Conservation (phyloP, 92 coral and sea anemone genomes). For the Porites lobata region DNA sequence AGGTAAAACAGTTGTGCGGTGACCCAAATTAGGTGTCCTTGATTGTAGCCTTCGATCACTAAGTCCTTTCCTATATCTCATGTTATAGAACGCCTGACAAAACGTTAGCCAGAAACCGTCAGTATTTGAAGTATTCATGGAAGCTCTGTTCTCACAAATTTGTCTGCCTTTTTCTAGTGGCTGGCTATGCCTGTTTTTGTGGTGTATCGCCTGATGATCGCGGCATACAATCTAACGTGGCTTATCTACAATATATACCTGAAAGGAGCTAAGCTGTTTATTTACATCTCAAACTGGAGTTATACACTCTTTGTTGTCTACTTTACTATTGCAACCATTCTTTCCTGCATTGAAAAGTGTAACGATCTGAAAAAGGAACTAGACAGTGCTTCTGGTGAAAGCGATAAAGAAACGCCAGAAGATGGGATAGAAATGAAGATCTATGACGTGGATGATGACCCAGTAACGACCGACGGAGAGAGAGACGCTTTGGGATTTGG, state of each 20-base stretch:
- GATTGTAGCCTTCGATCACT: no score
- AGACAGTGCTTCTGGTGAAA: neutral
- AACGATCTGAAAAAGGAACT: slow-evolving; percentile 1
- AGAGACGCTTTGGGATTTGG: slow-evolving; percentile 41
- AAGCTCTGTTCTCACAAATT: no score
- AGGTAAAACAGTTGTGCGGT: no score
- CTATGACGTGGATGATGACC: slow-evolving; percentile 10
- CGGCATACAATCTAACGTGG: slow-evolving; percentile 76
- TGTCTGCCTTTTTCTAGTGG: slow-evolving; percentile 56
- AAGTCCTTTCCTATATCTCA: no score
- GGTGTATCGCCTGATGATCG: slow-evolving; percentile 59
- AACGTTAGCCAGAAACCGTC: no score
- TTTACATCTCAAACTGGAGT: slow-evolving; percentile 86
- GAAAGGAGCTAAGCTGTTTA: slow-evolving; percentile 71
- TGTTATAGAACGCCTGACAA: no score
- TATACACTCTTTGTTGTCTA: slow-evolving; percentile 74
- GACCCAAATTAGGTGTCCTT: no score
- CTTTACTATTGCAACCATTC: slow-evolving; percentile 66
- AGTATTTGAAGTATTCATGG: no score
- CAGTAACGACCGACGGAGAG: neutral
- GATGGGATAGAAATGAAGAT: slow-evolving; percentile 26
- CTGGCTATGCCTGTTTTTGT: slow-evolving; percentile 65
- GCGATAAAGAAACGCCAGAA: neutral
- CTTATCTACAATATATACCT: slow-evolving; percentile 61
- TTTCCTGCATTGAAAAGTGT: slow-evolving; percentile 59